These are phyloP conservation scores for Gastrophysa polygoni DNA, from an alignment of 2,888 invertebrate genomes.

Conservation along the genomic window DNA sequence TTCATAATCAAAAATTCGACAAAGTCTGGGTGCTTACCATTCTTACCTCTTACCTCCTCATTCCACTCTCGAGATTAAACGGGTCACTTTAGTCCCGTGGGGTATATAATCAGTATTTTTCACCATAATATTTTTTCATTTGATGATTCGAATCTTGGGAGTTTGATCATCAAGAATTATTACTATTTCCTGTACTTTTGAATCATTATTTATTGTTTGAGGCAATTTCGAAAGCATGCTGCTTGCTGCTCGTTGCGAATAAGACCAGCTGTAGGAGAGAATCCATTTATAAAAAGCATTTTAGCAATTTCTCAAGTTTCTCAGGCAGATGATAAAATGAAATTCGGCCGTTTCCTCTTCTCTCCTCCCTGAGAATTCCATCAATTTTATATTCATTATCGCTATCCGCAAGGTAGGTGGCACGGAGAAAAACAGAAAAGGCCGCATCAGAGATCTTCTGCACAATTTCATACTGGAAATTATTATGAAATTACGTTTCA, in stretches of 20 bases:
- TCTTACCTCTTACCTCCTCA: no score
- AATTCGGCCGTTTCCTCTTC: background rate
- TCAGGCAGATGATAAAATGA: background rate
- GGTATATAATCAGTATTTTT: no score
- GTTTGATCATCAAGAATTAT: no score
- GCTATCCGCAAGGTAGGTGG: background rate
- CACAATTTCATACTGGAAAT: slow-evolving; percentile 20
- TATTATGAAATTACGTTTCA: slow-evolving; percentile 10
- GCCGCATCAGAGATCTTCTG: slow-evolving; percentile 1
- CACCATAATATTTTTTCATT: no score
- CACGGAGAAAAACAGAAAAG: slow-evolving; percentile 4
- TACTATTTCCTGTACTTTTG: no score
- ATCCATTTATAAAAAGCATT: background rate
- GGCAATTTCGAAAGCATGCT: no score
- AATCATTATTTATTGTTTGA: no score
- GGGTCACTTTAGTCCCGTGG: no score
- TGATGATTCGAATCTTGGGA: no score
- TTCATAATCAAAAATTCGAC: no score
- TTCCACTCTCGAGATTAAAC: no score
- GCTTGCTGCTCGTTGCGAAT: background rate
- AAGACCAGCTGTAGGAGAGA: background rate
- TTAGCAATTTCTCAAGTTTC: background rate
- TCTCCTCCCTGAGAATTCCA: background rate
- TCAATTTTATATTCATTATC: background rate
- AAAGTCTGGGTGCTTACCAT: no score